These are phyloP conservation scores for Pipistrellus pipistrellus DNA, from an alignment of 2,797 vertebrate genomes.

Conservation along the genomic window DNA sequence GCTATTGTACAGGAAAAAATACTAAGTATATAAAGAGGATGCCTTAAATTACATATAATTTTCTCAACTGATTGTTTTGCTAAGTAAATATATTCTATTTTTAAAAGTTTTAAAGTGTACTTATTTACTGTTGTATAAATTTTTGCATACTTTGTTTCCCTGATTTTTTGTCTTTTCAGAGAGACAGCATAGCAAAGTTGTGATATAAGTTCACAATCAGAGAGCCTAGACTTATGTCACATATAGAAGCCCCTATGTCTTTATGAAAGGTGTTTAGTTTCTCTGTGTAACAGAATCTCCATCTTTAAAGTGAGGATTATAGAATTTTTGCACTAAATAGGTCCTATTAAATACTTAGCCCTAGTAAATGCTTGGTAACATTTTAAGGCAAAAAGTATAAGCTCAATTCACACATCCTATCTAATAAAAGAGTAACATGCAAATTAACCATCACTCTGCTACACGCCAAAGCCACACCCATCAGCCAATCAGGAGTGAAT, in stretches of 20 bases:
- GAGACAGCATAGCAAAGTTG: background rate
- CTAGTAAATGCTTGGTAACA: background rate
- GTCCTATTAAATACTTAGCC: background rate
- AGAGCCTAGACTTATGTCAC: background rate
- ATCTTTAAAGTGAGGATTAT: background rate
- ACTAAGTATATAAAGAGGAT: background rate
- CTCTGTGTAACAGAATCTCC: background rate
- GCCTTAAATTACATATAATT: background rate
- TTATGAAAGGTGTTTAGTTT: background rate
- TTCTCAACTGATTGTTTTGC: background rate
- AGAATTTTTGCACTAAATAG: background rate
- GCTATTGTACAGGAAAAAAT: constrained; percentile 44
- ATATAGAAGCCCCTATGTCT: background rate
- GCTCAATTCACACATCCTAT: background rate
- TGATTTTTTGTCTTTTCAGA: background rate
- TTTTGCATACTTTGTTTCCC: background rate
- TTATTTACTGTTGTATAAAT: background rate
- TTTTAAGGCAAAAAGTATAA: background rate
- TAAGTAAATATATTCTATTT: background rate
- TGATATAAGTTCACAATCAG: background rate
- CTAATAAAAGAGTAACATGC: too few species aligned
- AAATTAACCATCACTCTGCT: too few species aligned
- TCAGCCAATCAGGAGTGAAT: too few species aligned
- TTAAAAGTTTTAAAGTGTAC: background rate
- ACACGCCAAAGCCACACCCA: too few species aligned